Evolutionary conservation across 2,888 invertebrate genomes (phyloP), one percentile per base, ranked within the genome.

Genomic region (Caenorhabditis sp.): DNA sequence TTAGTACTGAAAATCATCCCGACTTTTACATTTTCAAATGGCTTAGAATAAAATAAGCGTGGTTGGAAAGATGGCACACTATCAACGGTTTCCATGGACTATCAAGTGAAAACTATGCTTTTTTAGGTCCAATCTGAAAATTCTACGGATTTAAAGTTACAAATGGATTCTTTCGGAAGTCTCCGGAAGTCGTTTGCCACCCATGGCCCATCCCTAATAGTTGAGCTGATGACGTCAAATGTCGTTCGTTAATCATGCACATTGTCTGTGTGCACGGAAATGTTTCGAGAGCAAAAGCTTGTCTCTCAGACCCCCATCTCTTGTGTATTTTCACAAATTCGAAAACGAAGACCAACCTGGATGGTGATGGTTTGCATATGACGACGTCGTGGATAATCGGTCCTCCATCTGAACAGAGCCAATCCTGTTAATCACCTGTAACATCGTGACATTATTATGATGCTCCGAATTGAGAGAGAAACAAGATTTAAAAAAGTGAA

Each of bases 381-480:
- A 56, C 1, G 80, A 76, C 8, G 76, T 68, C 12, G 59, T 76
- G 68, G 76, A 76, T 76, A 76, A 66, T 80, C 80, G 80, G n/a
- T 80, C 80, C 64, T 80, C 80, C 80, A 80, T 80, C 31, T 56
- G 64, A 19, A 47, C 28, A 38, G 35, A 16, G 10, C 16, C 19
- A 47, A 49, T 72, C 59, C 24, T 47, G 26, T 70, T 70, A 70
- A 70, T 70, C 70, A 70, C 70, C 70, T 70, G 70, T 5, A 69
- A 44, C 19, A 70, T 44, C 12, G 19, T 44, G 10, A 3, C 1
- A 56, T 54, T 28, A 58, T 16, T 35, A n/a, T n/a, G n/a, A n/a
- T n/a, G n/a, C n/a, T n/a, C n/a, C n/a, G n/a, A n/a, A n/a, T n/a
- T n/a, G n/a, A n/a, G n/a, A n/a, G n/a, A n/a, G n/a, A n/a, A n/a